Conservation (phyloP, 2,113 vertebrate species). For the Narcine bancroftii region DNA sequence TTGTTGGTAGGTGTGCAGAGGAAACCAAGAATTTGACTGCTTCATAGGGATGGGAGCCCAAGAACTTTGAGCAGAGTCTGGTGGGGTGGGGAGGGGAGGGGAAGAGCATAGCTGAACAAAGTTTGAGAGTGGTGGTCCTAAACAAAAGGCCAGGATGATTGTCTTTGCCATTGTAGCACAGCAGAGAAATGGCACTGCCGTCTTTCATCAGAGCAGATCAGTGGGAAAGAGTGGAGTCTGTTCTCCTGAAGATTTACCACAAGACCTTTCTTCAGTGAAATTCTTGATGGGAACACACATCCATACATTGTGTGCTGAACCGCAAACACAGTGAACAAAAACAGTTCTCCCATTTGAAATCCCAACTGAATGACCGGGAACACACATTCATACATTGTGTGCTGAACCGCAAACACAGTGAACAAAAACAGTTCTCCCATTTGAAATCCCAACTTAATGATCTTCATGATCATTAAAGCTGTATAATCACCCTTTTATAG, state of each 20-base stretch:
- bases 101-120: too few relatives aligned
- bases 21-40: too few relatives aligned
- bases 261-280: background rate
- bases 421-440: background rate
- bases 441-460: background rate
- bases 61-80: too few relatives aligned
- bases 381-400: background rate
- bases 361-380: background rate
- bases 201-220: background rate
- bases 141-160: too few relatives aligned
- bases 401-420: background rate
- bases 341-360: background rate
- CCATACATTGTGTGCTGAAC: background rate
- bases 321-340: background rate
- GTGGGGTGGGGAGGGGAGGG: too few relatives aligned
- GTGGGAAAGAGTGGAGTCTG: too few relatives aligned
- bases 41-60: too few relatives aligned
- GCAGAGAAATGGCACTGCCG: background rate
- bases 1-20: too few relatives aligned
- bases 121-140: too few relatives aligned
- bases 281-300: background rate
- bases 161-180: background rate
- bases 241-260: background rate
- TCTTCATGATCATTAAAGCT: background rate
- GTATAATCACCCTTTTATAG: constrained; percentile 21